Base-by-base conservation (phyloP, 2,888 invertebrate species). In the Gastrophysa polygoni region DNA sequence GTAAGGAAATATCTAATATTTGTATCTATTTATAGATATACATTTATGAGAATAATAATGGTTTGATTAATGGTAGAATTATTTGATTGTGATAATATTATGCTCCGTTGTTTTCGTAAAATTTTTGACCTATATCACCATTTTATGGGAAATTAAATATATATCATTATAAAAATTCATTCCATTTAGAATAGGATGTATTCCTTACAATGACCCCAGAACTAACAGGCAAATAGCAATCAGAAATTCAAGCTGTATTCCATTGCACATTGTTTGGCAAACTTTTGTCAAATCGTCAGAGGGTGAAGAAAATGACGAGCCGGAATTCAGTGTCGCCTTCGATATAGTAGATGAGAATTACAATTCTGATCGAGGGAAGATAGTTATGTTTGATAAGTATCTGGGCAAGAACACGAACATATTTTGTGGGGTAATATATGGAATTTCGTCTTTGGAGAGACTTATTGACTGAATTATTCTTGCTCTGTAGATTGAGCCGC, bases 231-330 rank as follows among this genome's bases (percentile, higher is more conserved):
- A 63, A 43, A 63, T 76, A 16, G 63, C 65, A 59, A 61, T 76
- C 52, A 59, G 47, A 21, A 76, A 76, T 38, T 68, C 52, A 1
- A 71, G 71, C 17, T 67, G 71, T 10, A 52, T 75, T 28, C 71
- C 74, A 2, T 20, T 75, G 8, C 63, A 60, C 5, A 64, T 75
- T n/a, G 48, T 63, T 1, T 76, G 76, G 76, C 68, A 71, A 18
- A 38, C 68, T 2, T 73, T 72, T 49, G 29, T 65, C 8, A 21
- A 34, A 17, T 46, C 52, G 2, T 59, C 59, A 52, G 43, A 57
- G 4, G 38, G 50, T 2, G 21, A 28, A 6, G 50, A 3, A 14
- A 38, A 64, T 44, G 29, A 59, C 0, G 16, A 59, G 10, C n/a
- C 10, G 2, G 57, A 24, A 16, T 67, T 71, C 48, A 69, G 65